Evolutionary conservation across 92 coral and sea anemone genomes (phyloP), one percentile per base, ranked within the genome.

Genomic region (Ricordea florida): DNA sequence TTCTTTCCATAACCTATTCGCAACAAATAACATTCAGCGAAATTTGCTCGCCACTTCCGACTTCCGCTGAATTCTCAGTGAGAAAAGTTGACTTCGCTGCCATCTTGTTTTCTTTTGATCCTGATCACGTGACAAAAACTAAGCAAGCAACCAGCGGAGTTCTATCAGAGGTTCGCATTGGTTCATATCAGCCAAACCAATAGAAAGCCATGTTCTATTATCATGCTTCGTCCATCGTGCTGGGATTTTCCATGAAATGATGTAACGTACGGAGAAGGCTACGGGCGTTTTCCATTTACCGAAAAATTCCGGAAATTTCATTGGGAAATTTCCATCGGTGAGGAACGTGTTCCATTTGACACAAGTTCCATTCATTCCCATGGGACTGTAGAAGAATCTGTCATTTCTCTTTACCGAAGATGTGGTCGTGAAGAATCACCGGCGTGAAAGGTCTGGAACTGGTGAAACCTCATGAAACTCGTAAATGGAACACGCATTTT

Each of bases 1-100:
- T 76, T 11, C 86, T 81, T 55, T 63, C 96, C 99, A 92, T 96
- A 66, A 66, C 96, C 72, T 62, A 60, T 47, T 80, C 21, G 45
- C 65, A 36, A 46, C 36, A 40, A 17, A 59, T 24, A 14, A 10
- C 32, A 69, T 20, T 43, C 43, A 37, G 57, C 23, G 59, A 50
- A 4, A 28, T 30, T 67, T 42, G 40, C 13, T n/a, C 23, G n/a
- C 62, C 33, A 74, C 74, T 60, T 64, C 46, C 82, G 66, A 49
- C 55, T 38, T 48, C 63, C 62, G 34, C 40, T 57, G 27, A 38
- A 29, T 69, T 36, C 55, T 23, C 48, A 52, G 49, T 28, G 11
- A 1, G n/a, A 8, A 32, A n/a, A n/a, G 23, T 49, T 52, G 20
- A 13, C 27, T 26, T 36, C 25, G 41, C 80, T 62, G 75, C 89